A percentile compares a stretch with the other conserved stretches of the same genome.
Conservation (phyloP, 1,140 invertebrate species). For the Drosophila repletoides region DNA sequence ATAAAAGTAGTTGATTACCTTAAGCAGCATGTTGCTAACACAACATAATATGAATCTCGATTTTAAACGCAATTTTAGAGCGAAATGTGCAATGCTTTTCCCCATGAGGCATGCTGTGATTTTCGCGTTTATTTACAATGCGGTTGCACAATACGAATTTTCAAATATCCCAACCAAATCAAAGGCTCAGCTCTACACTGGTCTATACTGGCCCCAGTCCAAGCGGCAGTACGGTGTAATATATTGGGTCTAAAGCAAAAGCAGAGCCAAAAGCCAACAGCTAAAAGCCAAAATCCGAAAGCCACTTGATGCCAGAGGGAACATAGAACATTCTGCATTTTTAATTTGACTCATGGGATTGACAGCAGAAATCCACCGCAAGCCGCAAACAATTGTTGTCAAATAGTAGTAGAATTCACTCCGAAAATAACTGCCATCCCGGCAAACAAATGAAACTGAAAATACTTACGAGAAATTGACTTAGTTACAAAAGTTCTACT, state of each 20-base stretch:
- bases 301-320: conserved; percentile 29
- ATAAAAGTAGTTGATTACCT: no score
- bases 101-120: neutral
- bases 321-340: conserved; percentile 41
- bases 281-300: neutral
- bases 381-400: conserved; percentile 40
- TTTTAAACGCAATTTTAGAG: neutral
- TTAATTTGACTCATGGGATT: conserved; percentile 35
- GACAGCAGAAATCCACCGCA: conserved; percentile 21
- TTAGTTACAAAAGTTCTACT: conserved; percentile 26
- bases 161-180: neutral
- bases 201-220: neutral
- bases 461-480: conserved; percentile 30
- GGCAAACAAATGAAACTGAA: conserved; percentile 10
- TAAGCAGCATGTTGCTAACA: conserved; percentile 2
- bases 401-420: conserved; percentile 16
- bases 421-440: neutral
- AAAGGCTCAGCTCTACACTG: no score
- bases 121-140: conserved; percentile 38
- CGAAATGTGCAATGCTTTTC: neutral
- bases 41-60: neutral
- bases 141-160: conserved; percentile 18
- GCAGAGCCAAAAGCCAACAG: neutral
- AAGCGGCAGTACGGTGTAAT: neutral
- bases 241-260: conserved; percentile 16